Percentiles rank a stretch among this genome's conserved stretches.
phyloP scores from a whole-genome alignment of 2,113 vertebrate genomes.

The Amblyopsis rosae region DNA sequence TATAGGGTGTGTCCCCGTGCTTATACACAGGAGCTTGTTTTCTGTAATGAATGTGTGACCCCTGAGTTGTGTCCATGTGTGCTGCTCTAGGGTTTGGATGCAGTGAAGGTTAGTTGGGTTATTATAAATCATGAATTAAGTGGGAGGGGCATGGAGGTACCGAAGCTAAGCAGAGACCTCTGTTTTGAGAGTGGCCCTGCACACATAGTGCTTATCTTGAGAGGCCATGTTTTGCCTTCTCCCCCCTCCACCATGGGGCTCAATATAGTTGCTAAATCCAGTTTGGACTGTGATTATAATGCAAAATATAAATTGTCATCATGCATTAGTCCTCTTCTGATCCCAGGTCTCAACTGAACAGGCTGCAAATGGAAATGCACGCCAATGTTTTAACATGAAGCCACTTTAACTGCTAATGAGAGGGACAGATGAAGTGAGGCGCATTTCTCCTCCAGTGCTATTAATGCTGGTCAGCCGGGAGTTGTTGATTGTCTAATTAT shows the following conservation, averaged over 20 bases:
- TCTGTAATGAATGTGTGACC: conserved; percentile 68
- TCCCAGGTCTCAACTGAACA: conserved; percentile 13
- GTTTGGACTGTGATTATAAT: conserved; percentile 12
- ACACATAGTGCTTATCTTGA: conserved; percentile 11
- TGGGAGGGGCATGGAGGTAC: conserved; percentile 24
- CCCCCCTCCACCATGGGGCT: not conserved
- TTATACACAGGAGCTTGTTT: conserved; percentile 38
- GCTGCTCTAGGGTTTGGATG: conserved; percentile 36
- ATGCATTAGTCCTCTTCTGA: conserved; percentile 13
- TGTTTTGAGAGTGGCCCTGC: conserved; percentile 5
- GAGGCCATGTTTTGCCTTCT: conserved; percentile 21
- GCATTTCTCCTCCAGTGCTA: conserved; percentile 45
- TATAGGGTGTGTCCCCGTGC: conserved; percentile 69
- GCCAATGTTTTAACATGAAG: conserved; percentile 36
- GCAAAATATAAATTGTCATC: not conserved
- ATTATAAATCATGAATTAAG: conserved; percentile 68
- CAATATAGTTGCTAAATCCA: conserved; percentile 10
- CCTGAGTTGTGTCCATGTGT: conserved; percentile 49
- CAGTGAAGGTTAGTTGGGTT: conserved; percentile 62
- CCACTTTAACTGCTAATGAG: conserved; percentile 52
- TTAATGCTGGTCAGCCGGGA: conserved; percentile 58
- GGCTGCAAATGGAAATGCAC: conserved; percentile 44
- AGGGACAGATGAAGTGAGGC: conserved; percentile 40
- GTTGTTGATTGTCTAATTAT: conserved; percentile 77
- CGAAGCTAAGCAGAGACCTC: conserved; percentile 27